phyloP scores from a whole-genome alignment of 2,888 invertebrate genomes.

The Clivina fossor region DNA sequence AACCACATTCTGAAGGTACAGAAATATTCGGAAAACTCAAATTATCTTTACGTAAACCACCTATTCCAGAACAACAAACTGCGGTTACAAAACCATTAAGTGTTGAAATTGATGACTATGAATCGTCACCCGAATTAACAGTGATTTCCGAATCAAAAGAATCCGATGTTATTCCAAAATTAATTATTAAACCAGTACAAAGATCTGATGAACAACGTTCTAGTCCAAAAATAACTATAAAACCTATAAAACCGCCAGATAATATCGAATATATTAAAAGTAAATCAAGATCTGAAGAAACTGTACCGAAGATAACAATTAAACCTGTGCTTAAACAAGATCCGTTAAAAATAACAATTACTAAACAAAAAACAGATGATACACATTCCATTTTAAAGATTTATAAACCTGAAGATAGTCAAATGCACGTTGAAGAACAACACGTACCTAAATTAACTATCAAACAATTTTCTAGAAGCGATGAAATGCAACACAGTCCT shows the following conservation, averaged over 20 bases:
- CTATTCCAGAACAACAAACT: background rate
- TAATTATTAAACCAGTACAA: slow-evolving; percentile 46
- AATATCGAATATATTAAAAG: slow-evolving; percentile 11
- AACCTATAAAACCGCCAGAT: slow-evolving; percentile 37
- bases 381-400: slow-evolving; percentile 35
- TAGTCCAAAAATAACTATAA: slow-evolving; percentile 39
- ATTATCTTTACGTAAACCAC: slow-evolving; percentile 1
- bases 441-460: slow-evolving; percentile 55
- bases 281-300: slow-evolving; percentile 16
- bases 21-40: background rate
- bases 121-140: background rate
- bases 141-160: slow-evolving; percentile 29
- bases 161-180: slow-evolving; percentile 41
- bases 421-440: slow-evolving; percentile 20
- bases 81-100: slow-evolving; percentile 33
- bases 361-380: slow-evolving; percentile 50
- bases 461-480: slow-evolving; percentile 52
- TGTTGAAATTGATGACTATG: slow-evolving; percentile 36
- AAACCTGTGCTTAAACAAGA: slow-evolving; percentile 26
- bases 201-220: slow-evolving; percentile 35
- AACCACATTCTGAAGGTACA: no score
- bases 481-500: slow-evolving; percentile 42
- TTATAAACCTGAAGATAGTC: slow-evolving; percentile 36
- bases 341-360: slow-evolving; percentile 51
- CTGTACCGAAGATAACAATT: slow-evolving; percentile 19